Conservation (phyloP, 2,888 invertebrate species). For the Sipunculus nudus region DNA sequence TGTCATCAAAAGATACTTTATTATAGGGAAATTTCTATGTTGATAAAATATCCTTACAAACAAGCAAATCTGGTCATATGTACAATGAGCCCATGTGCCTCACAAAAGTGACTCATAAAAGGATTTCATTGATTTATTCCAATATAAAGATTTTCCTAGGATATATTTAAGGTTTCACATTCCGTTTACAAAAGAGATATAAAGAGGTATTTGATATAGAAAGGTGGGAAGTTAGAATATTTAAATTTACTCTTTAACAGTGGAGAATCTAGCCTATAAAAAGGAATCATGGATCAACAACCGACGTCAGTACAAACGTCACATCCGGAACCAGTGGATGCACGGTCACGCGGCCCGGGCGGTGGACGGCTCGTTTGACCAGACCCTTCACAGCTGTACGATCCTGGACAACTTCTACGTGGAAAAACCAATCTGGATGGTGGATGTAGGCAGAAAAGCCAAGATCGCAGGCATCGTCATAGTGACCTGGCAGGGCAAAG, state of each 20-base stretch:
- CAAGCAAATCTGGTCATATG: too few species aligned
- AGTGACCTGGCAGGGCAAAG: conserved; percentile 69
- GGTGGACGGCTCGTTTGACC: conserved; percentile 68
- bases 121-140: too few species aligned
- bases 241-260: conserved; percentile 51
- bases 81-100: too few species aligned
- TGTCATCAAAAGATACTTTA: too few species aligned
- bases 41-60: too few species aligned
- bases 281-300: conserved; percentile 70
- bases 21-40: too few species aligned
- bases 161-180: too few species aligned
- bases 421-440: conserved; percentile 70
- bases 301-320: conserved; percentile 67
- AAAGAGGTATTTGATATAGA: too few species aligned
- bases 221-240: neutral
- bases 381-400: conserved; percentile 67
- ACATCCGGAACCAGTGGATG: conserved; percentile 58
- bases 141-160: too few species aligned
- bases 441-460: conserved; percentile 67
- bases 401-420: conserved; percentile 70
- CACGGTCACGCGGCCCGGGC: conserved; percentile 67
- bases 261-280: conserved; percentile 69
- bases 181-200: too few species aligned
- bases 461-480: conserved; percentile 68
- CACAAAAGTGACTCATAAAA: too few species aligned